Base-by-base conservation (phyloP, 2,888 invertebrate species). In the Heliconius cydno region DNA sequence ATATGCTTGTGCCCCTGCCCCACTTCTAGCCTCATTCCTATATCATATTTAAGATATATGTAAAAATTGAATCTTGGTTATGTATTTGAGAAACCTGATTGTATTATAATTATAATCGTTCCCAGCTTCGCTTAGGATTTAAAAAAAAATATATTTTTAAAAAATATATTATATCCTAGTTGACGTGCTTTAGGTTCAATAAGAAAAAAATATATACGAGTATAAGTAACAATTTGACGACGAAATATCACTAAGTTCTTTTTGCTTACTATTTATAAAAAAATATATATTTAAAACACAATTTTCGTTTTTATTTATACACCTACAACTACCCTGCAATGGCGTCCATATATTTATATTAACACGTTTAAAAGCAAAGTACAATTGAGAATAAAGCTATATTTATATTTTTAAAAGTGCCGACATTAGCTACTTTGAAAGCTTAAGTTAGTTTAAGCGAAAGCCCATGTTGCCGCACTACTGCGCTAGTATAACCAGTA, bases 381-480 rank as follows among this genome's bases (percentile, higher is more conserved):
- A 41, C 41, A 15, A 46, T 41, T 70, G 13, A 70, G 25, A 41
- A 41, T 70, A 41, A 70, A 46, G 7, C 41, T 41, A 1, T 70
- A 46, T 70, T 70, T 46, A 72, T 72, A 57, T 30, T 34, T 52
- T 71, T 57, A 25, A 72, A 57, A 72, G 22, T 19, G 34, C 72
- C 30, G 30, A n/a, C 30, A 41, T 22, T 30, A 52, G 77, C 77
- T n/a, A 77, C 52, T 77, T 80, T 77, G 22, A 80, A 78, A 80
- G 68, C 67, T 73, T 15, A 78, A 76, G 77, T 78, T 80, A 78
- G 75, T 78, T 77, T 72, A 80, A 80, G 71, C 77, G 78, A 72
- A 57, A 75, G 75, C 52, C 70, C 66, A 30, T 78, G 75, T 76
- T 41, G 34, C 41, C 30, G 46, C 65, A 38, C 75, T 80, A 75